Conservation (phyloP, 2,888 invertebrate species). For the Campaea margaritaria region DNA sequence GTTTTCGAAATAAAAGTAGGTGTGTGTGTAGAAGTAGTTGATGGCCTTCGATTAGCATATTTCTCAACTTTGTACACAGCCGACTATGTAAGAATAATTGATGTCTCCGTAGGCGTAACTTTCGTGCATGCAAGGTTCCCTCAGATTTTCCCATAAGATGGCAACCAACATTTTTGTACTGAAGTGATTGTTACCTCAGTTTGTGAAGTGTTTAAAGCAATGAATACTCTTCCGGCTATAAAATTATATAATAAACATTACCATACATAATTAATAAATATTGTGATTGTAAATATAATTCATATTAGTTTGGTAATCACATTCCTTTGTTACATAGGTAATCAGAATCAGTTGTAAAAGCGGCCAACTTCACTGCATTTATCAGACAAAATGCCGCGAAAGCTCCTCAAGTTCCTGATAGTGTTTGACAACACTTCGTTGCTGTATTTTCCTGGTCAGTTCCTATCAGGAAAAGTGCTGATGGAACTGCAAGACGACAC, state of each 20-base stretch:
- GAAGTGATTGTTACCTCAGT: conserved; percentile 20
- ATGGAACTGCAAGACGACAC: conserved; percentile 97
- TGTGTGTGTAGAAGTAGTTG: conserved; percentile 58
- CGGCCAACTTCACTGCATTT: conserved; percentile 17
- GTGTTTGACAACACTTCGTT: conserved; percentile 97
- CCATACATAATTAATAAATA: conserved; percentile 39
- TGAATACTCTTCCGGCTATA: conserved; percentile 7
- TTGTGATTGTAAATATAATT: conserved; percentile 21
- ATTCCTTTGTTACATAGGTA: conserved; percentile 20
- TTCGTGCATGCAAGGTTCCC: conserved; percentile 63
- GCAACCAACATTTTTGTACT: conserved; percentile 1
- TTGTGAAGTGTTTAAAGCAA: background rate
- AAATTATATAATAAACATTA: conserved; percentile 46
- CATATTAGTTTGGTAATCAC: conserved; percentile 8
- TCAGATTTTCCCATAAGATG: conserved; percentile 39
- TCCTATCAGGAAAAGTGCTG: conserved; percentile 95
- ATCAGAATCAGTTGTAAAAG: conserved; percentile 4
- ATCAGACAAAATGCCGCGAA: conserved; percentile 89
- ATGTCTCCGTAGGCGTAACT: conserved; percentile 67
- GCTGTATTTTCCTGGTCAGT: conserved; percentile 97
- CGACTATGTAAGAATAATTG: conserved; percentile 65
- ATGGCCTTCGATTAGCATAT: conserved; percentile 78
- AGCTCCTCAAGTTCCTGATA: conserved; percentile 96
- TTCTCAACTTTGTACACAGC: conserved; percentile 73
- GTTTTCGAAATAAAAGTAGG: conserved; percentile 52